Evolutionary conservation across 2,797 vertebrate species (phyloP), one percentile per base, ranked within the genome.

Genomic region (Rhabdophis nuchalis): DNA sequence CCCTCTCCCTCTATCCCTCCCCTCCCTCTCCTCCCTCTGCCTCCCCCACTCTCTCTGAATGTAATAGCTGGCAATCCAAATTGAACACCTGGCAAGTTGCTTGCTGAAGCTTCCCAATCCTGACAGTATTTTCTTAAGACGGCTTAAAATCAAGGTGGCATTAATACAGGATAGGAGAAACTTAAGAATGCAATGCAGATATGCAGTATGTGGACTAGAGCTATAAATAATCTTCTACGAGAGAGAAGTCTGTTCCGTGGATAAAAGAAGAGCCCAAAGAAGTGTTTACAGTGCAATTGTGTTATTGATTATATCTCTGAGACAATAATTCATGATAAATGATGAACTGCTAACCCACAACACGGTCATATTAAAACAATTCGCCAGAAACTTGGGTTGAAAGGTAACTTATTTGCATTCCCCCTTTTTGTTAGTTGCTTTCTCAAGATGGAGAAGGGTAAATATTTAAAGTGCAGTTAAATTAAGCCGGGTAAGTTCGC

Each of bases 401-500:
- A 94, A 93, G 11, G 53, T 91, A 91, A 46, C 93, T 96, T 95
- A 94, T 95, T 93, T 93, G 85, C 91, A 54, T 41, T 89, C 86
- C 91, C 91, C 72, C 27, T 61, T 94, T 85, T 90, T 93, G 94
- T 92, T 93, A 93, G 46, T n/a, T 94, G 29, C 52, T 91, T 82
- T 25, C 72, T 82, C 36, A 82, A 96, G 90, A 60, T 86, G 46
- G 95, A 87, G n/a, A 85, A 91, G 85, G 88, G 92, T 58, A 95
- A 95, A 95, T 90, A 96, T 61, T 92, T 92, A 95, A 94, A 95
- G 96, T 68, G 88, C 91, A 68, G 54, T 92, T 85, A 89, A 94
- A 94, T 94, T 94, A 96, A 96, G 93, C 91, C 88, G 95, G 92
- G 92, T 50, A 96, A 95, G 82, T 16, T 46, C 91, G 92, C 87